Base-by-base conservation (phyloP, 2,113 vertebrate species). In the Eira barbara region DNA sequence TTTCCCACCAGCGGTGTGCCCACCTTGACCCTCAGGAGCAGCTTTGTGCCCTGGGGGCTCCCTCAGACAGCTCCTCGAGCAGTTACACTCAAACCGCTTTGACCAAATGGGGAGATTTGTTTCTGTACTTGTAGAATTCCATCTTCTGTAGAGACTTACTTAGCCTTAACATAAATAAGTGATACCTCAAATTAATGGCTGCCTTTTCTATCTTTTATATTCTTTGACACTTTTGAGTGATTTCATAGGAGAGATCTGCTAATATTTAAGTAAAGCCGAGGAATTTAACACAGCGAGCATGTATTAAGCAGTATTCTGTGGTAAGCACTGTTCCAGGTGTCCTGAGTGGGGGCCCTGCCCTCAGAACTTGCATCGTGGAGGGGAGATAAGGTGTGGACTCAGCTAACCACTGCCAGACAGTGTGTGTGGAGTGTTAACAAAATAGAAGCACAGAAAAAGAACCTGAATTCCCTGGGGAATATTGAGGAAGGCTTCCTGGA, bases 121-220 rank as follows among this genome's bases (percentile, higher is more conserved):
- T 94, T 88, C 31, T 49, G 14, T 49, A 69, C 42, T 97, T 90
- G 17, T 29, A 96, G 47, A 95, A 82, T 71, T 83, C 31, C 23
- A 49, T 79, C 61, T 91, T 92, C 78, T 95, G 85, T 82, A 95
- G 36, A 47, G 93, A 47, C 8, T 90, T 91, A 71, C 52, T 88
- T 95, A 94, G 80, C 31, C 42, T 95, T 94, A 61, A 59, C 84
- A 82, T 86, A 89, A 97, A 25, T 92, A 61, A 83, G 17, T 73
- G 65, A 69, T 36, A 42, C 31, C 20, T 86, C 52, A 94, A 65
- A 80, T 96, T 96, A 96, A 55, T 87, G 42, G 18, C 31, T 88
- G 14, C 39, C n/a, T 13, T 94, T 93, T 93, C 76, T 61, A 45
- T 81, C 55, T 93, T 91, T 95, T 89, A 63, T 91, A 79, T 82